phyloP scores from a whole-genome alignment of 2,797 vertebrate species.

The Loriculus beryllinus region DNA sequence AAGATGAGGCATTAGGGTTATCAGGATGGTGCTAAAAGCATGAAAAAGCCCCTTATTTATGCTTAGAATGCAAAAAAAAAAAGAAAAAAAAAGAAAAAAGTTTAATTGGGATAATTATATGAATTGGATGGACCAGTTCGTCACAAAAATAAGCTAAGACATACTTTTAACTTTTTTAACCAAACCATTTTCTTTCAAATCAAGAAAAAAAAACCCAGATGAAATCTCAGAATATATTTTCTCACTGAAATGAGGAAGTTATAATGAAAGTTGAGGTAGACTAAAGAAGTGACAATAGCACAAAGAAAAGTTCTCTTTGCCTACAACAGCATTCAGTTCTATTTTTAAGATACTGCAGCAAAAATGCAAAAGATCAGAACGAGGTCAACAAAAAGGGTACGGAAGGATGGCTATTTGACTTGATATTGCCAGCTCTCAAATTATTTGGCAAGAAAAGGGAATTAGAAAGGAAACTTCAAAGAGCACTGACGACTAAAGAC shows the following conservation, averaged over 20 bases:
- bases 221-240: neutral
- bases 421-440: conserved; percentile 16
- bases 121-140: neutral
- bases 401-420: neutral
- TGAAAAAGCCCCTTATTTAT: neutral
- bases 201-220: neutral
- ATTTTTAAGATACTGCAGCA: neutral
- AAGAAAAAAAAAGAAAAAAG: fast-evolving
- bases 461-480: conserved; percentile 60
- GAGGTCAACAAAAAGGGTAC: conserved; percentile 15
- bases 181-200: neutral
- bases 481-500: conserved; percentile 6
- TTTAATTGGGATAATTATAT: neutral
- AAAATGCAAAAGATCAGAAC: neutral
- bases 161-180: neutral
- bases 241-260: neutral
- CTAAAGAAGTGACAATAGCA: neutral
- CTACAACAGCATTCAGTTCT: neutral
- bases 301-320: neutral
- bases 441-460: conserved; percentile 60
- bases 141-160: neutral
- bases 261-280: neutral
- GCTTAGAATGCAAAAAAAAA: neutral
- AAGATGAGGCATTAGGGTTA: neutral
- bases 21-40: neutral